Conservation (phyloP, 2,113 vertebrate genomes). For the Tauraco erythrolophus region DNA sequence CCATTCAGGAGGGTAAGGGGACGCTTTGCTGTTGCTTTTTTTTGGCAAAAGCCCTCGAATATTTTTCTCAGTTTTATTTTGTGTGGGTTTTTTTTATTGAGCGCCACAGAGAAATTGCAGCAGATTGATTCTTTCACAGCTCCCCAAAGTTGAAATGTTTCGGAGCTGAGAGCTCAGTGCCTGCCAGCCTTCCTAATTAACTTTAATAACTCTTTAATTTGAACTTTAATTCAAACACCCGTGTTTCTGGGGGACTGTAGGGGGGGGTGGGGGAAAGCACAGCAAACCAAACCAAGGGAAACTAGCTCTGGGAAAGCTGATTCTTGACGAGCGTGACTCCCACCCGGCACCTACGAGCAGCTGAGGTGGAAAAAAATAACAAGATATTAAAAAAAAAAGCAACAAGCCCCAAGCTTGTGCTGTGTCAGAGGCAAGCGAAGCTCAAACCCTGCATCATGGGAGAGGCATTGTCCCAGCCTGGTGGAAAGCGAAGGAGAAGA, state of each 20-base stretch:
- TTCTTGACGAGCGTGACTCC: background rate
- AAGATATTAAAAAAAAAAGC: background rate
- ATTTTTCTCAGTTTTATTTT: slow-evolving; percentile 17
- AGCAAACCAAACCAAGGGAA: background rate
- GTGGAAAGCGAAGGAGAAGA: background rate
- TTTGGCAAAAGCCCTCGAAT: slow-evolving; percentile 7
- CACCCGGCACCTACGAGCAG: background rate
- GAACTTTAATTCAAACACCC: slow-evolving; percentile 19
- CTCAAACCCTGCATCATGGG: background rate
- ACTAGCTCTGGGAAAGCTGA: background rate
- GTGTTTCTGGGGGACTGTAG: background rate
- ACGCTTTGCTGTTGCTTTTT: background rate
- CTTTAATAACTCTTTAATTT: slow-evolving; percentile 38
- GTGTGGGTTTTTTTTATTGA: background rate
- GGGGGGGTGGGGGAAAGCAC: rapidly evolving
- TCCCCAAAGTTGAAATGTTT: slow-evolving; percentile 27
- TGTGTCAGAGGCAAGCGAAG: background rate
- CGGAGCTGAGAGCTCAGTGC: background rate
- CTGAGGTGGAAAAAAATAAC: no score
- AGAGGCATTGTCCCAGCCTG: background rate
- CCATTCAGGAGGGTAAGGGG: background rate
- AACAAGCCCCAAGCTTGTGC: background rate
- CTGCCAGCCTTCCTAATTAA: slow-evolving; percentile 55
- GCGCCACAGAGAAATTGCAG: background rate
- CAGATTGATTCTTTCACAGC: slow-evolving; percentile 52